Conservation (phyloP, 2,797 vertebrate genomes). For the Naso thynnoides region DNA sequence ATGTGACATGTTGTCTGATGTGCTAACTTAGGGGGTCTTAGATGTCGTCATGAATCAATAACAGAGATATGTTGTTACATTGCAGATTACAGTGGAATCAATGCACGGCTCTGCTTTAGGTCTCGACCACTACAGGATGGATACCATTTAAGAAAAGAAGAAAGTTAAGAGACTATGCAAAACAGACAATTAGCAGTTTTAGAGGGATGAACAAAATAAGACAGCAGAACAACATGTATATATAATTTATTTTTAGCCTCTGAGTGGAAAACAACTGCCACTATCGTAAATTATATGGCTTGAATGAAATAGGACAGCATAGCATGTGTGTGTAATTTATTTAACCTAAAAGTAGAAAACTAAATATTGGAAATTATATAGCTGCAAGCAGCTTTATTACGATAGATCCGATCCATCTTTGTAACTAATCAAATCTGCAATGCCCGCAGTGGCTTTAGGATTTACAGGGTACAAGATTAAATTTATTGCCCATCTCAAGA, state of each 20-base stretch:
- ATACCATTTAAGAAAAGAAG: neutral
- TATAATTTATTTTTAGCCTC: too few species aligned
- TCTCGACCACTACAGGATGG: neutral
- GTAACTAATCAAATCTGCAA: too few species aligned
- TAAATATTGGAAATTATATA: too few species aligned
- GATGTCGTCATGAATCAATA: neutral
- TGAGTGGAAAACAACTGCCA: neutral
- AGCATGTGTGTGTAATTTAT: too few species aligned
- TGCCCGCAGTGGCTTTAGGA: too few species aligned
- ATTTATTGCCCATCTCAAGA: too few species aligned
- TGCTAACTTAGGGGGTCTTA: neutral
- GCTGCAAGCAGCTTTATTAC: too few species aligned
- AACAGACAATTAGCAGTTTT: neutral
- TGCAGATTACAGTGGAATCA: neutral
- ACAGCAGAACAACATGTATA: neutral
- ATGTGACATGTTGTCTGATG: neutral
- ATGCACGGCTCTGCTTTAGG: neutral
- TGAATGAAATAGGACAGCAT: too few species aligned
- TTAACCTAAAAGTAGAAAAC: too few species aligned
- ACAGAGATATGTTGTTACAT: neutral
- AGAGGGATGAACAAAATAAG: neutral
- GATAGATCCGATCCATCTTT: too few species aligned
- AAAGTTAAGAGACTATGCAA: neutral
- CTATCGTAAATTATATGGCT: neutral
- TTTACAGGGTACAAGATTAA: too few species aligned